Percentiles rank a stretch among this genome's conserved stretches.
Conservation (phyloP, 1,140 invertebrate genomes). For the Paracyclopina nana region DNA sequence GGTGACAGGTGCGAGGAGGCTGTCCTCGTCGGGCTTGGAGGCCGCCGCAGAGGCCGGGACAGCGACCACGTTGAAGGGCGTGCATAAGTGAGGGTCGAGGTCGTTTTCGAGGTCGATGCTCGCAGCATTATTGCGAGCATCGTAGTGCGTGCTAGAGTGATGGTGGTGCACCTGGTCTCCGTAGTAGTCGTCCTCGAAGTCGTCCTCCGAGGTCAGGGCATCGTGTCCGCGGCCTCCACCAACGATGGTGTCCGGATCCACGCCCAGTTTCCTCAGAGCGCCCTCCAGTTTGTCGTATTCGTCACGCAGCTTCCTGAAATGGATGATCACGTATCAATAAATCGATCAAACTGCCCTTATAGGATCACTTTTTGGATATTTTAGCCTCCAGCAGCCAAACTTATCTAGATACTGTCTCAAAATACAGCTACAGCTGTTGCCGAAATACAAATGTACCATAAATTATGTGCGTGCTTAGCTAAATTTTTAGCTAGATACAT, state of each 20-base stretch:
- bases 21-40: too few species aligned
- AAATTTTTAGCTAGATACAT: too few species aligned
- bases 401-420: neutral
- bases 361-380: neutral
- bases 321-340: neutral
- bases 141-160: too few species aligned
- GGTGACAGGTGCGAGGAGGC: too few species aligned
- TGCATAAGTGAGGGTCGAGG: too few species aligned
- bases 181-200: constrained; percentile 2
- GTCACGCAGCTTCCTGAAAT: constrained; percentile 16
- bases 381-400: neutral
- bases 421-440: neutral
- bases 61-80: too few species aligned
- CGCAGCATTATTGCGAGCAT: too few species aligned
- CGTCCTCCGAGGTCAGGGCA: neutral
- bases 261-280: constrained; percentile 10
- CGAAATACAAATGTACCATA: neutral
- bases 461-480: neutral
- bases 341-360: neutral
- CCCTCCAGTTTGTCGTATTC: constrained; percentile 16
- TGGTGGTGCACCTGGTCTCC: constrained; percentile 1
- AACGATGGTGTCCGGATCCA: constrained; percentile 1
- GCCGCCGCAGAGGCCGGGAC: too few species aligned
- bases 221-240: neutral
- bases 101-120: too few species aligned